Base-by-base conservation (phyloP, 2,797 vertebrate species). In the Cossypha heuglini region DNA sequence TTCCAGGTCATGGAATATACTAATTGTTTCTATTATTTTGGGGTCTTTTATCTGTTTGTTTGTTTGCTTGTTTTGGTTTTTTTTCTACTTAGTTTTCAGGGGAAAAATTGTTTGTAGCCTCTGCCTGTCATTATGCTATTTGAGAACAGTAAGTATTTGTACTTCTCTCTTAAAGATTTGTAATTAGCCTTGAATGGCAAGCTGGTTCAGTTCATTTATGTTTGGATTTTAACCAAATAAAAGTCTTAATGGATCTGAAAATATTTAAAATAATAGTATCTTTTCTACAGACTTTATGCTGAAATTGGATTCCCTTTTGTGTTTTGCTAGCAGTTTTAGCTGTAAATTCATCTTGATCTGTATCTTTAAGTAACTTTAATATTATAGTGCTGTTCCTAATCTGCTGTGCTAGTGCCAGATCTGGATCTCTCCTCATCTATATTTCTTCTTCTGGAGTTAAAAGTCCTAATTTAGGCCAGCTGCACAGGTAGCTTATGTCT, bases 401-500 rank as follows among this genome's bases (percentile, higher is more conserved):
- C 75, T 67, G 14, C 31, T 63, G 33, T 77, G 22, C 35, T 62
- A 66, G 16, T 90, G 64, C 61, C 57, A 74, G 81, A 86, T 74
- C 75, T 91, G 83, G 29, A 90, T 64, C 37, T 91, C 67, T 85
- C 35, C 29, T 75, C 54, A 51, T 75, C 64, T 83, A 8, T 83
- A 88, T 80, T 93, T 83, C 33, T 88, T 92, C 26, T 81, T 64
- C 82, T 75, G 46, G 49, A 86, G 45, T 77, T 80, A 86, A 85
- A 91, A 90, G 62, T 46, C n/a, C 28, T 94, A 88, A 78, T 84
- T 92, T 51, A 88, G 46, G 13, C 43, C 92, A 95, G 58, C 66
- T 94, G 90, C 54, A 84, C 51, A 93, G 62, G 79, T 92, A 94
- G 88, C 66, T 84, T 52, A 69, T 10, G 17, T 88, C 57, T 91